Conservation (phyloP, 2,797 vertebrate species). For the Pogoniulus pusillus region DNA sequence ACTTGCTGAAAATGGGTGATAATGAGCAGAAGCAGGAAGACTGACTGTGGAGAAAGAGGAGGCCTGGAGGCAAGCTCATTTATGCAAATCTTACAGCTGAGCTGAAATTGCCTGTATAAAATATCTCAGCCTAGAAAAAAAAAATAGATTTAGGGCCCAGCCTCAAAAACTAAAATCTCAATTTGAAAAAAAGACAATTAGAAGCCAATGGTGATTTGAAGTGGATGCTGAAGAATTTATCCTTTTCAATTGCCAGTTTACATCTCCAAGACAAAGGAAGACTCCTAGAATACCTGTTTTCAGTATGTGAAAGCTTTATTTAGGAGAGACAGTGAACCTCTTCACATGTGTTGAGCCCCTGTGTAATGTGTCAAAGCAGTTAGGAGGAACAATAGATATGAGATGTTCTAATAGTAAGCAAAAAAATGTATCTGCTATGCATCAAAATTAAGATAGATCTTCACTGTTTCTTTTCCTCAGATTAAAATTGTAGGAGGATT, state of each 20-base stretch:
- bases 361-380: not conserved
- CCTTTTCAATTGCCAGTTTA: not conserved
- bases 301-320: not conserved
- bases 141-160: not conserved
- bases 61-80: constrained; percentile 12
- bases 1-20: not conserved
- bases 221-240: not conserved
- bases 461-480: not conserved
- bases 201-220: not conserved
- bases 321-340: not conserved
- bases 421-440: not conserved
- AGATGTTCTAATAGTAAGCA: not conserved
- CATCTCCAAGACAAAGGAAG: not conserved
- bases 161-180: not conserved
- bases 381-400: not conserved
- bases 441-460: not conserved
- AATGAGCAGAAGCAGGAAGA: constrained; percentile 21
- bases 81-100: constrained; percentile 18
- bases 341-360: not conserved
- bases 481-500: not conserved
- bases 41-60: not conserved
- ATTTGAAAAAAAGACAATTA: not conserved
- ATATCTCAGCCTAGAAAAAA: not conserved
- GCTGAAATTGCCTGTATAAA: not conserved
- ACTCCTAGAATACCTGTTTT: not conserved